Evolutionary conservation across 2,888 invertebrate species (phyloP).

Genomic region (Drosophila mimetica): DNA sequence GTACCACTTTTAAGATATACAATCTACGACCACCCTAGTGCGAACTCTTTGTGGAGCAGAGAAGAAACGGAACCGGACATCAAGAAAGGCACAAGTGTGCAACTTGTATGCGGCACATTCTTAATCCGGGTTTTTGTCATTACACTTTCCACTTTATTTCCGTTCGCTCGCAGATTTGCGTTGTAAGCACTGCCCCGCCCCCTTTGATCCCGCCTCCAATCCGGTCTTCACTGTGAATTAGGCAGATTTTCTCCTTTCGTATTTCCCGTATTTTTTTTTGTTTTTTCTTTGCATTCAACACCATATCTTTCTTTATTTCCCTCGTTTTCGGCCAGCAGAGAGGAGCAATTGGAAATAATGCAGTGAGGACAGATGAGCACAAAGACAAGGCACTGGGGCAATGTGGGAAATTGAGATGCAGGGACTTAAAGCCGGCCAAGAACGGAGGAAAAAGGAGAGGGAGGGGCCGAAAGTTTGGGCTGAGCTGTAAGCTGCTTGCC

Average conservation of each 20-base stretch:
- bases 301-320: constrained; percentile 16
- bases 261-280: constrained; percentile 22
- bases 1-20: too few relatives aligned
- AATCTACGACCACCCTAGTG: constrained; percentile 10
- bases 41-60: neutral
- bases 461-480: constrained; percentile 18
- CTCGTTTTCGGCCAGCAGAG: constrained; percentile 15
- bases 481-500: constrained; percentile 39
- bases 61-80: constrained; percentile 26
- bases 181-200: constrained; percentile 40
- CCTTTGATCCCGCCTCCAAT: constrained; percentile 4
- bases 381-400: constrained; percentile 41
- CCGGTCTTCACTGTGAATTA: constrained; percentile 53
- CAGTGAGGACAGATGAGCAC: constrained; percentile 44
- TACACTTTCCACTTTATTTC: constrained; percentile 63
- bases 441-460: neutral
- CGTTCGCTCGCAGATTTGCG: constrained; percentile 64
- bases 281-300: constrained; percentile 23
- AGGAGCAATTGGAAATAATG: constrained; percentile 53
- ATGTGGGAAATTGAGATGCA: constrained; percentile 48
- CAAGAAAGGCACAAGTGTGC: constrained; percentile 68
- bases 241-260: constrained; percentile 56
- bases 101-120: constrained; percentile 77
- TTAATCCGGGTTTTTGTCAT: constrained; percentile 77
- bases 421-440: constrained; percentile 43